phyloP scores from a whole-genome alignment of 1,140 invertebrate genomes.

The Apis laboriosa region DNA sequence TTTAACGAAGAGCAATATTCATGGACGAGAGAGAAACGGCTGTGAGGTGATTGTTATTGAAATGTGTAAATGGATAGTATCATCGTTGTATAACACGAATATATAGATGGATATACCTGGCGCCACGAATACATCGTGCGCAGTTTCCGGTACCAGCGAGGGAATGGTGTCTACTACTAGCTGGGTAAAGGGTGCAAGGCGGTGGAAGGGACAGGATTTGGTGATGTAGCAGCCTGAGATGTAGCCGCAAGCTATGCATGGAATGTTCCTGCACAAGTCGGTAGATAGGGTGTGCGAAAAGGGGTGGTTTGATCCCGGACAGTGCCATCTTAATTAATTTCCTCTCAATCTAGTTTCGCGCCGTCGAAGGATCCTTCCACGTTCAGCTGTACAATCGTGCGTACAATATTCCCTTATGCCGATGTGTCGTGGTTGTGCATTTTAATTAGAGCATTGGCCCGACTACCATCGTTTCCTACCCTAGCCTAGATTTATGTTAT shows the following conservation, averaged over 20 bases:
- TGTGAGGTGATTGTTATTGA: constrained; percentile 65
- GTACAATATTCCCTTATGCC: constrained; percentile 11
- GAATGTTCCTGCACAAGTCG: constrained; percentile 59
- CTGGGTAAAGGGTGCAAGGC: constrained; percentile 53
- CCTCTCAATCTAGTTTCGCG: constrained; percentile 52
- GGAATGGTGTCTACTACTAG: constrained; percentile 50
- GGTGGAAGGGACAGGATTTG: constrained; percentile 61
- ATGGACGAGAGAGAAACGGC: not conserved
- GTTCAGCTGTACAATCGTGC: constrained; percentile 1
- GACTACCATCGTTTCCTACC: not conserved
- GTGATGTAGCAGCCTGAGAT: constrained; percentile 62
- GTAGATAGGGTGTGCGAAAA: constrained; percentile 59
- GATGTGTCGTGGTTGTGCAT: not conserved
- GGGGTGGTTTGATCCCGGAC: constrained; percentile 57
- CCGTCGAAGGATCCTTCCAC: constrained; percentile 41
- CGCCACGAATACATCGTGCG: constrained; percentile 51
- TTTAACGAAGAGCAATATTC: no score
- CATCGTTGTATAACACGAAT: not conserved
- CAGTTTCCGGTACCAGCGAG: constrained; percentile 55
- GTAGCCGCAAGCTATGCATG: constrained; percentile 66
- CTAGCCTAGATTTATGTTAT: no score
- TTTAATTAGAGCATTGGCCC: not conserved
- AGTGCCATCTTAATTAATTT: constrained; percentile 67
- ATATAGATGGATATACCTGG: not conserved
- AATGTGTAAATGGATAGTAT: constrained; percentile 49